phyloP scores from a whole-genome alignment of 2,888 invertebrate genomes.

The Criorhina ranunculi region DNA sequence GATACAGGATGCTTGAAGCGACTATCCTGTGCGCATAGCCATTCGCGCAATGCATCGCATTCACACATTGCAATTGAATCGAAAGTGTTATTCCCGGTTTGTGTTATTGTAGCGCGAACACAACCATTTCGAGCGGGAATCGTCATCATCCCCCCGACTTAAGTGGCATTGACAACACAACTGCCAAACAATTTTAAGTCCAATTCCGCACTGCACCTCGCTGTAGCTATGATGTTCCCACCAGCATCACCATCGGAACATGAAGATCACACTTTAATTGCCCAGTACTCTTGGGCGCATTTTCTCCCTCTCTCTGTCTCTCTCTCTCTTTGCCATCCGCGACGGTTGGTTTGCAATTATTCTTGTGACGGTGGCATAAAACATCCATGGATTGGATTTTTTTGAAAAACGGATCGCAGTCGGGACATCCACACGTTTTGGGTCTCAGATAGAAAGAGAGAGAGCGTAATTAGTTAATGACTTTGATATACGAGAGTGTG shows the following conservation, averaged over 20 bases:
- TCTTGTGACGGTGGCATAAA: constrained; percentile 75
- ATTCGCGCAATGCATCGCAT: constrained; percentile 64
- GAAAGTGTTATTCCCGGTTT: constrained; percentile 68
- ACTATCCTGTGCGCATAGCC: constrained; percentile 42
- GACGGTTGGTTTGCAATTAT: constrained; percentile 62
- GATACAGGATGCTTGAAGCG: constrained; percentile 21
- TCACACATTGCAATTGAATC: constrained; percentile 70
- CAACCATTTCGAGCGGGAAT: constrained; percentile 50
- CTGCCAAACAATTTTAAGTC: constrained; percentile 68
- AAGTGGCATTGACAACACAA: constrained; percentile 75
- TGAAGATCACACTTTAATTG: constrained; percentile 76
- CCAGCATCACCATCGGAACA: constrained; percentile 42
- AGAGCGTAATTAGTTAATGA: constrained; percentile 77
- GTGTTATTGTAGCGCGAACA: constrained; percentile 35
- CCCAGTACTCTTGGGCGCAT: constrained; percentile 27
- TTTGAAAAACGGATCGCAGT: constrained; percentile 64
- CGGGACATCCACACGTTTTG: constrained; percentile 17
- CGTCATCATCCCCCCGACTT: constrained; percentile 59
- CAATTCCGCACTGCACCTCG: constrained; percentile 18
- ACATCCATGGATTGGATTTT: constrained; percentile 75
- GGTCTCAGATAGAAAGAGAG: constrained; percentile 13
- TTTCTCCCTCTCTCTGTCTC: too few species aligned
- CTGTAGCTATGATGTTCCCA: constrained; percentile 43
- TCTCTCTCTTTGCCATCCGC: constrained; percentile 3
- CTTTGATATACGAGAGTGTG: constrained; percentile 77